Conservation (phyloP, 2,113 vertebrate genomes). For the Hystrix brachyura region DNA sequence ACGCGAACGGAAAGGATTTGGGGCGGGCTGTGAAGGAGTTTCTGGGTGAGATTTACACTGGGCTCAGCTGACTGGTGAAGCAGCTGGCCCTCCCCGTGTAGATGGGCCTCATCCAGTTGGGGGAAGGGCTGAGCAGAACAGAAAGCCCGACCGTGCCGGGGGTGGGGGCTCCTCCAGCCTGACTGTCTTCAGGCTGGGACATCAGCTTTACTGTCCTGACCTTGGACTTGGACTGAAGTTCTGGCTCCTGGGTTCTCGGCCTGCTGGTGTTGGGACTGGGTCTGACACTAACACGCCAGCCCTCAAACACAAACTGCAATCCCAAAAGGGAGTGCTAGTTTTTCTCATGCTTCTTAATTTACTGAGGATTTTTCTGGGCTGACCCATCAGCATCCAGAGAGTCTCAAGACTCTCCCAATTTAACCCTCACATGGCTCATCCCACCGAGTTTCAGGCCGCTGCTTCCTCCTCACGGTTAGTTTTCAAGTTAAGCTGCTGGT, state of each 20-base stretch:
- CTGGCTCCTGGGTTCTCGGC: neutral
- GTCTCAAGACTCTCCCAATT: neutral
- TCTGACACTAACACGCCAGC: too few species aligned
- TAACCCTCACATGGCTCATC: neutral
- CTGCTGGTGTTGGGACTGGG: neutral
- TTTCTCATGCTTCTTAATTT: neutral
- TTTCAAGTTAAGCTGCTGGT: neutral
- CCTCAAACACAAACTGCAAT: neutral
- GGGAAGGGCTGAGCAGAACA: too few species aligned
- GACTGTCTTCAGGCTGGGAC: neutral
- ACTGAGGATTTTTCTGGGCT: neutral
- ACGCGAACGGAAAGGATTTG: too few species aligned
- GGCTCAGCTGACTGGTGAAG: neutral
- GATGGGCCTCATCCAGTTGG: neutral
- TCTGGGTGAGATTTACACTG: neutral
- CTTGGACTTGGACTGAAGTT: neutral
- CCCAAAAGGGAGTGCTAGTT: neutral
- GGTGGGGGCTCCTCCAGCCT: neutral
- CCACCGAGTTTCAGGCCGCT: rapidly evolving
- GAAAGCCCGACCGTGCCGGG: rapidly evolving
- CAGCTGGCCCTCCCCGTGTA: neutral
- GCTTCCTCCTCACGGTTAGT: neutral
- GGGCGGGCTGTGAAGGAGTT: neutral
- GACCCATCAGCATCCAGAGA: neutral
- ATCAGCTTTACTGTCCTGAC: too few species aligned